phyloP scores from a whole-genome alignment of 2,797 vertebrate species.

The Gorsachius magnificus region DNA sequence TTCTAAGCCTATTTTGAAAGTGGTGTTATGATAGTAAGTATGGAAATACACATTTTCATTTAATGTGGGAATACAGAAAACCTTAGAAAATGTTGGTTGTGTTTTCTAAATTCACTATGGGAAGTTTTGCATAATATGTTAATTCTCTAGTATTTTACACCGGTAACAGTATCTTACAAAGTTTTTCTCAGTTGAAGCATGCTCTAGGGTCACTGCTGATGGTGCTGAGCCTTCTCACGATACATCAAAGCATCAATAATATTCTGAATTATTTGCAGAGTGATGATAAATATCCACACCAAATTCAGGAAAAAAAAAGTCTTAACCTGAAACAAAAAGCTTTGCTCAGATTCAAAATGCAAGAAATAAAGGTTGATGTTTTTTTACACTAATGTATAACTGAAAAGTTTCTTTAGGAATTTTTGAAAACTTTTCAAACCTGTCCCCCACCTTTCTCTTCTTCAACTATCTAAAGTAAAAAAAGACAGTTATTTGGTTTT shows the following conservation, averaged over 20 bases:
- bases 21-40: neutral
- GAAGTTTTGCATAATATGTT: neutral
- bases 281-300: rapidly evolving
- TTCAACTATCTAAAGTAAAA: neutral
- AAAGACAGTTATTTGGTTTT: rapidly evolving
- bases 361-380: neutral
- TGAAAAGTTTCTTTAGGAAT: neutral
- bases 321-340: neutral
- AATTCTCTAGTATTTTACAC: neutral
- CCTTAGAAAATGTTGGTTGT: neutral
- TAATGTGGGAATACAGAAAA: neutral
- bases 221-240: neutral
- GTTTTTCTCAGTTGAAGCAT: neutral
- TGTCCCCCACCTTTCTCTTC: neutral
- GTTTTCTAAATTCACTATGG: neutral
- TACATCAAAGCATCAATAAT: neutral
- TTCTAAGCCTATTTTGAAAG: neutral
- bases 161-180: neutral
- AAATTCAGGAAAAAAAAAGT: neutral
- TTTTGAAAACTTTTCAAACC: neutral
- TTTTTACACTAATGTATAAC: neutral
- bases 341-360: neutral
- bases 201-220: neutral
- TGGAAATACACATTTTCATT: neutral
- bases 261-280: neutral